A percentile compares a stretch with the other conserved stretches of the same genome.
Evolutionary conservation across 2,797 vertebrate genomes (phyloP).

Genomic region (Sandelia bainsii): DNA sequence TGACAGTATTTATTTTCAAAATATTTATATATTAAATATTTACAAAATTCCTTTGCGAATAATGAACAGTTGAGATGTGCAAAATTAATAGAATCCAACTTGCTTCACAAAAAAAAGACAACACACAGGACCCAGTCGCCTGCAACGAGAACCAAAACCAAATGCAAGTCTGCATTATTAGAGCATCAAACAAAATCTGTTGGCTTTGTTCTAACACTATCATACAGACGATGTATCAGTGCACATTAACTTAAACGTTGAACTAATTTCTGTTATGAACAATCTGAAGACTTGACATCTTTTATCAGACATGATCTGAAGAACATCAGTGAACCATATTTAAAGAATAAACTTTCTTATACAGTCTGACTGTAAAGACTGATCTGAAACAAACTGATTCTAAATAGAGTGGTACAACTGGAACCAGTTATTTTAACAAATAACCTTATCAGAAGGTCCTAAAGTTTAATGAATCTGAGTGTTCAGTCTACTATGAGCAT

Average conservation of each 20-base stretch:
- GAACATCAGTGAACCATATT: conserved; percentile 1
- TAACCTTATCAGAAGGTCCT: conserved; percentile 2
- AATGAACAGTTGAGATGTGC: conserved; percentile 42
- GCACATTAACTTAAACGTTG: background rate
- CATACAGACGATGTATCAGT: conserved; percentile 9
- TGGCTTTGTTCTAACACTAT: conserved; percentile 16
- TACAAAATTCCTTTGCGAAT: conserved; percentile 57
- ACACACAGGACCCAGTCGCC: background rate
- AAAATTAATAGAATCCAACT: conserved; percentile 41
- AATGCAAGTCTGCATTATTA: conserved; percentile 12
- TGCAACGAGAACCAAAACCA: background rate
- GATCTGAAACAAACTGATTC: background rate
- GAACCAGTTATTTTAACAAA: background rate
- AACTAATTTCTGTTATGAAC: conserved; percentile 11
- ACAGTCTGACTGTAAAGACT: conserved; percentile 8
- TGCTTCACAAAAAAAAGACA: background rate
- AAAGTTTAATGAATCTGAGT: background rate
- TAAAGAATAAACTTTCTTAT: background rate
- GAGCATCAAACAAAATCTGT: conserved; percentile 4
- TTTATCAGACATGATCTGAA: conserved; percentile 4
- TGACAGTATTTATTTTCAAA: conserved; percentile 78
- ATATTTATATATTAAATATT: conserved; percentile 74
- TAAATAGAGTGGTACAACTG: conserved; percentile 2
- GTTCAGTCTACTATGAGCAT: background rate
- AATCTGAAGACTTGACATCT: background rate